Evolutionary conservation across 2,113 vertebrate species (phyloP), one percentile per base, ranked within the genome.

Genomic region (Rissa tridactyla): DNA sequence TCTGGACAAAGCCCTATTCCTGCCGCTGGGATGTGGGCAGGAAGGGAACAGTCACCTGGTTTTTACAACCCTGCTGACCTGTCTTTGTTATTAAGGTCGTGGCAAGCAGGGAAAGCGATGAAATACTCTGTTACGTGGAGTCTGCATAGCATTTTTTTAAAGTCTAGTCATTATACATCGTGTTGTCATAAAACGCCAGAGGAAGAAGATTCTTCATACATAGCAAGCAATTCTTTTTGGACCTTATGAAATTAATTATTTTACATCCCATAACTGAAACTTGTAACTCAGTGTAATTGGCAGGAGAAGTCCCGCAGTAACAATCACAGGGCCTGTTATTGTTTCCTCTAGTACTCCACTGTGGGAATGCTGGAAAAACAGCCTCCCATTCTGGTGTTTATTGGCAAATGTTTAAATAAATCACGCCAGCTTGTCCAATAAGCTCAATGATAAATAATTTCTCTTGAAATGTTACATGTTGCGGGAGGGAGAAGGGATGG

Each of bases 271-370:
- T 92, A 95, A 97, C 94, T 78, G 91, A 91, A 96, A 83, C 80
- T 81, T 94, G 92, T 97, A 97, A 96, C 95, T 97, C 96, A 95
- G 69, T 12, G 49, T 97, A 97, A 97, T 95, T 97, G 97, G 96
- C 97, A 97, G 94, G 92, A 94, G 88, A 36, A 66, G 91, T 96
- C 97, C 95, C 94, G 3, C 92, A 93, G 94, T 72, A 94, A 73
- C 94, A 49, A 96, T 97, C 95, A 47, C 49, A 2, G 81, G 49
- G 93, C 58, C 89, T 47, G 81, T 96, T 96, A 95, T 93, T 94
- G 94, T 94, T 97, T 96, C 95, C 90, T 95, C 60, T 88, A 92
- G 86, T 95, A 38, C 93, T 96, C 94, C 90, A 10, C 96, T 95
- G 96, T 88, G 88, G 91, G 94, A 92, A 84, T 23, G 90, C 69